Percentiles rank a stretch among this genome's conserved stretches.
These are phyloP conservation scores for Harmothoe impar DNA, from an alignment of 2,888 invertebrate genomes.

Conservation along the genomic window DNA sequence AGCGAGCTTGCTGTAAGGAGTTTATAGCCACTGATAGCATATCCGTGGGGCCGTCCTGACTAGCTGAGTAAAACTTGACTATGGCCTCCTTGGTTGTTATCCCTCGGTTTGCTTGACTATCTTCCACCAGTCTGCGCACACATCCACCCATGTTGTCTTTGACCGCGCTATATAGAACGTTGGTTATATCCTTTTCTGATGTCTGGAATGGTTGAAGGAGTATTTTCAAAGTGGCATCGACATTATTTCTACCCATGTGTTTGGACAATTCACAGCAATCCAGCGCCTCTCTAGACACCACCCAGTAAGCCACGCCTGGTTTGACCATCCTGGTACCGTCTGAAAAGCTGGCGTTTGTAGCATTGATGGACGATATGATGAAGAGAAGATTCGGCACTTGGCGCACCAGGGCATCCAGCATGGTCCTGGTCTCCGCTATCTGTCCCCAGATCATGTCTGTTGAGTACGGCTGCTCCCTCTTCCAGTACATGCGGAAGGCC, in stretches of 20 bases:
- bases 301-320: constrained; percentile 36
- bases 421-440: background rate
- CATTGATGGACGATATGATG: constrained; percentile 45
- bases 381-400: background rate
- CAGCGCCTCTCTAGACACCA: background rate
- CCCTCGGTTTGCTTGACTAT: background rate
- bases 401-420: background rate
- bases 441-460: background rate
- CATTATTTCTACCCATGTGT: background rate
- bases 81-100: background rate
- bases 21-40: background rate
- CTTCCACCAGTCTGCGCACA: constrained; percentile 18
- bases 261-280: background rate
- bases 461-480: background rate
- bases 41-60: background rate
- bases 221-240: background rate
- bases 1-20: background rate
- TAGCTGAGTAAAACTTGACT: constrained; percentile 12
- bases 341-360: background rate
- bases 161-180: background rate
- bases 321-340: background rate
- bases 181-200: background rate
- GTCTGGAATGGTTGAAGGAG: constrained; percentile 30
- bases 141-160: constrained; percentile 56
- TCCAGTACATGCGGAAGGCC: constrained; percentile 50